Percentiles rank a stretch among this genome's conserved stretches.
Conservation (phyloP, 2,113 vertebrate genomes). For the Suricata suricatta region DNA sequence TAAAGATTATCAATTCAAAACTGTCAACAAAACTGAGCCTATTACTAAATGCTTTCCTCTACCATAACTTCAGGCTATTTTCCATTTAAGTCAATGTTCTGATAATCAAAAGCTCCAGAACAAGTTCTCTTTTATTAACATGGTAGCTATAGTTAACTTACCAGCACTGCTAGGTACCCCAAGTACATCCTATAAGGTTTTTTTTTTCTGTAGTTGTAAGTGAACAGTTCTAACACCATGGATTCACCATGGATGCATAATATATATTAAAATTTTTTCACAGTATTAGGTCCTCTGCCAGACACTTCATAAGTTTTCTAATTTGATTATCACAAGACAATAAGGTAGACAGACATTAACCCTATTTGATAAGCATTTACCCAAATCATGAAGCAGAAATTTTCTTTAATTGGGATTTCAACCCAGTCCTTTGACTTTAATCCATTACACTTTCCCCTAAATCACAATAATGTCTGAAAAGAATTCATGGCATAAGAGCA, state of each 20-base stretch:
- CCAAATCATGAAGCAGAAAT: not conserved
- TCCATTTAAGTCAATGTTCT: slow-evolving; percentile 4
- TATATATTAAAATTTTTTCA: not conserved
- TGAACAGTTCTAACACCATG: not conserved
- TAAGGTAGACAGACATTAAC: not conserved
- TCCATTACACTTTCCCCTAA: slow-evolving; percentile 21
- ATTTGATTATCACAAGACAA: not conserved
- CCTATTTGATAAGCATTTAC: not conserved
- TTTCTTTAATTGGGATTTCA: slow-evolving; percentile 1
- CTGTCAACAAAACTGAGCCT: not conserved
- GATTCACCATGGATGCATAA: not conserved
- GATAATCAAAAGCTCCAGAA: slow-evolving; percentile 8
- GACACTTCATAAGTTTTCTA: not conserved
- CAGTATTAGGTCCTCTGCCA: not conserved
- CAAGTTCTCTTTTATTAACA: not conserved
- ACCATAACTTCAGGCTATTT: not conserved
- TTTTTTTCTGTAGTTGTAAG: not conserved
- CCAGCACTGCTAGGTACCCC: not conserved
- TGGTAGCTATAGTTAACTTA: not conserved
- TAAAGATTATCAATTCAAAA: slow-evolving; percentile 41
- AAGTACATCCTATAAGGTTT: not conserved
- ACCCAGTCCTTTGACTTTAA: slow-evolving; percentile 1
- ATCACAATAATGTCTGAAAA: not conserved
- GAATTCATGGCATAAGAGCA: not conserved
- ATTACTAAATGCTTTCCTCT: not conserved